Conservation (phyloP, 2,113 vertebrate genomes). For the Perognathus longimembris region DNA sequence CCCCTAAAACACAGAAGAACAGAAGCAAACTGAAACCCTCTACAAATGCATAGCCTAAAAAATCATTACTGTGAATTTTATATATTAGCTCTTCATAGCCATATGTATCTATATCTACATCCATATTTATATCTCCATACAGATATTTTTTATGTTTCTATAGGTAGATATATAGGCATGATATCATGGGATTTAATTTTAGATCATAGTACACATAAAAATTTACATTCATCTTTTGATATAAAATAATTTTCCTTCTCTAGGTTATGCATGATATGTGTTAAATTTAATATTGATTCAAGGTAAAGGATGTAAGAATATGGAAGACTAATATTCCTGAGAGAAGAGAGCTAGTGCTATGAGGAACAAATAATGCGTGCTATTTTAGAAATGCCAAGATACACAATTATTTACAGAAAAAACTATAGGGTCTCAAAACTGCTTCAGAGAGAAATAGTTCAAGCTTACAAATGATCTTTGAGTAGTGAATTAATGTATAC, state of each 20-base stretch:
- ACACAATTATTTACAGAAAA: slow-evolving; percentile 55
- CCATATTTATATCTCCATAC: not conserved
- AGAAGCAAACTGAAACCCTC: slow-evolving; percentile 16
- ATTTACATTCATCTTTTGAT: slow-evolving; percentile 14
- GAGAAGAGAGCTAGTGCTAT: not conserved
- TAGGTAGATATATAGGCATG: too few species aligned
- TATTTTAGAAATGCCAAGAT: slow-evolving; percentile 49
- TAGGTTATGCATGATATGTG: not conserved
- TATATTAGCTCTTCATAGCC: not conserved
- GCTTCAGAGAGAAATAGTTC: slow-evolving; percentile 41
- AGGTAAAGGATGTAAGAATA: slow-evolving; percentile 23
- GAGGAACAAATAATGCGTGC: slow-evolving; percentile 29
- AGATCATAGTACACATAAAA: not conserved
- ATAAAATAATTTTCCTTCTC: not conserved
- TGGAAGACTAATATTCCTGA: not conserved
- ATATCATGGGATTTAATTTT: not conserved
- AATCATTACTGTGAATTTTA: slow-evolving; percentile 8
- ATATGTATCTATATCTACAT: not conserved
- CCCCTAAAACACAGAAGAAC: slow-evolving; percentile 46
- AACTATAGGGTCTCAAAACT: slow-evolving; percentile 17
- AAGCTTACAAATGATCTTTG: slow-evolving; percentile 44
- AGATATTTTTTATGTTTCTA: too few species aligned
- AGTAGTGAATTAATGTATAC: not conserved
- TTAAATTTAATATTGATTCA: slow-evolving; percentile 49
- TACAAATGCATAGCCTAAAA: not conserved